Conservation (phyloP, 2,113 vertebrate species). For the Andinoacara biseriatus region DNA sequence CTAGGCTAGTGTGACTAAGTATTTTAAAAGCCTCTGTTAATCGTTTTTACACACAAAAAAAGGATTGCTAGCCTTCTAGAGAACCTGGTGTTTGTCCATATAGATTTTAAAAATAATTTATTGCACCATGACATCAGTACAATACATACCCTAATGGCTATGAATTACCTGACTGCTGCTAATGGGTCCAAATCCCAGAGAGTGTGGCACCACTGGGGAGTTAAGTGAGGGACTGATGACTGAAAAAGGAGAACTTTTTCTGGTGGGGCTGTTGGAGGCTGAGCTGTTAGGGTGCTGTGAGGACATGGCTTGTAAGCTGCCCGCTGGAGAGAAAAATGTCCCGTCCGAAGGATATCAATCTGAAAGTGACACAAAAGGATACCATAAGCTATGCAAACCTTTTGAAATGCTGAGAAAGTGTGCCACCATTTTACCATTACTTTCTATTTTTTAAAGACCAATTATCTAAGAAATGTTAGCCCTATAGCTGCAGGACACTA, state of each 20-base stretch:
- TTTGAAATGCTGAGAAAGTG: not conserved
- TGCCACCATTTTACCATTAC: not conserved
- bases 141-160: not conserved
- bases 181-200: conserved; percentile 88
- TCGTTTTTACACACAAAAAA: no score
- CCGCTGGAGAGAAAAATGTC: conserved; percentile 52
- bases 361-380: conserved; percentile 31
- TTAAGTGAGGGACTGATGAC: conserved; percentile 89
- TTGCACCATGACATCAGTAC: not conserved
- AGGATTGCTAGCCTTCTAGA: no score
- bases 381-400: not conserved
- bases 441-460: not conserved
- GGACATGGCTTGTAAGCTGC: conserved; percentile 76
- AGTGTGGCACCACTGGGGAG: conserved; percentile 85
- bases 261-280: conserved; percentile 84
- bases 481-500: no score
- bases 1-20: no score
- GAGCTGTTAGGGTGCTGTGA: conserved; percentile 83
- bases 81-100: no score
- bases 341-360: conserved; percentile 61
- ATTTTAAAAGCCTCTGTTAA: no score
- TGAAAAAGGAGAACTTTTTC: conserved; percentile 86
- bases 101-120: not conserved
- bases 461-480: no score
- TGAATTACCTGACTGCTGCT: conserved; percentile 86